phyloP scores from a whole-genome alignment of 1,140 invertebrate species.

The Aphidius gifuensis region DNA sequence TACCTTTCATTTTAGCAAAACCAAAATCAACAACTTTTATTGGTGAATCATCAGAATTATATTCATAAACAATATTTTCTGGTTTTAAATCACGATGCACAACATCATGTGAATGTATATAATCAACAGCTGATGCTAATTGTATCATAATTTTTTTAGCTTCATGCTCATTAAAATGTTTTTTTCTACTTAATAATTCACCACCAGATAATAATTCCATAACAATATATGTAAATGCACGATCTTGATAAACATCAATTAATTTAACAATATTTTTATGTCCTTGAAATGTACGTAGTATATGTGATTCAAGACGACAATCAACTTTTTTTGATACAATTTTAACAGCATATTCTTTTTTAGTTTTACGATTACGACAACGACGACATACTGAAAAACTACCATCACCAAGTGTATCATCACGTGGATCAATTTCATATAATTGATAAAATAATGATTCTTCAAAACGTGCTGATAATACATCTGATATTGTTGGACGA shows the following conservation, averaged over 20 bases:
- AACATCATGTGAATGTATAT: conserved; percentile 76
- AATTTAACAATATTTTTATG: conserved; percentile 87
- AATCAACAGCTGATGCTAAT: conserved; percentile 76
- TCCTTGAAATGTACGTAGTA: conserved; percentile 78
- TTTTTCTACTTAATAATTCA: conserved; percentile 74
- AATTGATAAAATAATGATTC: conserved; percentile 83
- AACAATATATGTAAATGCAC: conserved; percentile 80
- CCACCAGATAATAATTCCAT: conserved; percentile 83
- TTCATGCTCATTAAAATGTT: conserved; percentile 69
- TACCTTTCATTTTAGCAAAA: conserved; percentile 73
- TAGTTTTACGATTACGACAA: conserved; percentile 73
- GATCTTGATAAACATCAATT: conserved; percentile 78
- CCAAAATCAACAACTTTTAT: conserved; percentile 90
- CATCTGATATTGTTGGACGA: conserved; percentile 30
- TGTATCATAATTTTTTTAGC: conserved; percentile 70
- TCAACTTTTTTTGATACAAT: conserved; percentile 80
- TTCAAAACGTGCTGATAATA: conserved; percentile 53
- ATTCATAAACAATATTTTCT: conserved; percentile 78
- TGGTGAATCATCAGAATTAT: conserved; percentile 61
- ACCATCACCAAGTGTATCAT: conserved; percentile 78
- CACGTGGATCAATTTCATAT: conserved; percentile 72
- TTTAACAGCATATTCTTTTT: conserved; percentile 83
- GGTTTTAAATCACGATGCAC: conserved; percentile 91
- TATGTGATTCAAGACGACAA: conserved; percentile 71
- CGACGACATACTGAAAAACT: conserved; percentile 85